These are phyloP conservation scores for Thalassoma bifasciatum DNA, from an alignment of 2,113 vertebrate genomes.

Conservation along the genomic window DNA sequence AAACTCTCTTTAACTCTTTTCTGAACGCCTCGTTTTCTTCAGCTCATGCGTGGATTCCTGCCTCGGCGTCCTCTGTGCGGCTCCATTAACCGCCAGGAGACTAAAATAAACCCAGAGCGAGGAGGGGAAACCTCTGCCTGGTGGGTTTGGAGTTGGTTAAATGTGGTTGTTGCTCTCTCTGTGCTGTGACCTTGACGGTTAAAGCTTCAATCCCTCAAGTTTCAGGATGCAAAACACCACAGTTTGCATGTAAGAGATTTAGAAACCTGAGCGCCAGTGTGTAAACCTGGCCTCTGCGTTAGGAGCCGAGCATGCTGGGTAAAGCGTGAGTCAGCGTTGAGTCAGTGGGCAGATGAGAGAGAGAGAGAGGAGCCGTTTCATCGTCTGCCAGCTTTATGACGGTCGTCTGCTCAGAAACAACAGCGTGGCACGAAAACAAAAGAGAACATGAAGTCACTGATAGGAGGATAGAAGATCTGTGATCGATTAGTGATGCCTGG, in stretches of 20 bases:
- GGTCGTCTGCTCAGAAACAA: constrained; percentile 40
- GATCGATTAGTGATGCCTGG: constrained; percentile 33
- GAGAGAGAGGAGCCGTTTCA: constrained; percentile 4
- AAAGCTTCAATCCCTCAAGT: background rate
- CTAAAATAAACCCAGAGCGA: background rate
- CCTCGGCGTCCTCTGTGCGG: background rate
- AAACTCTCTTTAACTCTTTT: background rate
- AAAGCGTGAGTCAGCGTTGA: constrained; percentile 23
- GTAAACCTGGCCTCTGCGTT: constrained; percentile 1
- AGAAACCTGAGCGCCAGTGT: background rate
- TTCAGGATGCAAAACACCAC: constrained; percentile 6
- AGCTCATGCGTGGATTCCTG: background rate
- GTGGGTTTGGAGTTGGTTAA: constrained; percentile 11
- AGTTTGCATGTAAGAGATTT: constrained; percentile 27
- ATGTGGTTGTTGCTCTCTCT: background rate
- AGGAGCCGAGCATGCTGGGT: constrained; percentile 11
- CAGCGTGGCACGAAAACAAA: constrained; percentile 29
- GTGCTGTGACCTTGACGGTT: background rate
- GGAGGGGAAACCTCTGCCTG: background rate
- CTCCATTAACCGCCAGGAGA: background rate
- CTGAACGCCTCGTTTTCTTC: background rate
- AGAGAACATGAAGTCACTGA: constrained; percentile 13
- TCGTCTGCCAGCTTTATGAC: constrained; percentile 44
- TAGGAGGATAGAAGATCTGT: constrained; percentile 1
- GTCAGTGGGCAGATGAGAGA: constrained; percentile 52